Conservation (phyloP, 92 coral and sea anemone species). For the Parazoanthus swiftii region DNA sequence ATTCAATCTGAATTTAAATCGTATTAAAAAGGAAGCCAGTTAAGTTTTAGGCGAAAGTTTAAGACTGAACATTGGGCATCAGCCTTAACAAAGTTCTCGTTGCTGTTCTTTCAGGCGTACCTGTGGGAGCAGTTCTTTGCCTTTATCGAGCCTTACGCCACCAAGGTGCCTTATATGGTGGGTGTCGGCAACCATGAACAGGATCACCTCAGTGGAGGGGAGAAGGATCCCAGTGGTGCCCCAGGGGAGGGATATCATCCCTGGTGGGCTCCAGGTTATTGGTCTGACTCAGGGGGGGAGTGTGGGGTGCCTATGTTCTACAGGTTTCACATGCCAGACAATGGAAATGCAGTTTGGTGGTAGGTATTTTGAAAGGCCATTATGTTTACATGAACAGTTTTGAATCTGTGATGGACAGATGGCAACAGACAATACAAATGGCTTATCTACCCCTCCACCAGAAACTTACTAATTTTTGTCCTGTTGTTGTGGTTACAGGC, state of each 20-base stretch:
- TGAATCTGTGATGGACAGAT: neutral
- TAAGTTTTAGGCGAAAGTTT: neutral
- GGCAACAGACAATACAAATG: no score
- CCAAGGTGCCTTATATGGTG: constrained; percentile 92
- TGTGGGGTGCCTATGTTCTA: constrained; percentile 98
- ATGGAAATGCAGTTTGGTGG: constrained; percentile 95
- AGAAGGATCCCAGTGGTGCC: constrained; percentile 98
- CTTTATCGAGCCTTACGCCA: constrained; percentile 79
- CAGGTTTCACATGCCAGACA: constrained; percentile 97
- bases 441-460: neutral
- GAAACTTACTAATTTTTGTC: neutral
- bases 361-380: constrained; percentile 29
- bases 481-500: constrained; percentile 54
- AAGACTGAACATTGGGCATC: no score
- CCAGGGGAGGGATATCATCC: constrained; percentile 96
- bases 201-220: constrained; percentile 77
- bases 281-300: constrained; percentile 90
- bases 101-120: constrained; percentile 69
- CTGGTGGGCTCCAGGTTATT: constrained; percentile 91
- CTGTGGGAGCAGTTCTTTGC: constrained; percentile 95
- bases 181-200: constrained; percentile 97
- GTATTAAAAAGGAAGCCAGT: no score
- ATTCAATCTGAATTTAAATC: no score
- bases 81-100: neutral
- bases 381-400: neutral